Evolutionary conservation across 2,113 vertebrate species (phyloP).

Genomic region (Lepisosteus osseus): DNA sequence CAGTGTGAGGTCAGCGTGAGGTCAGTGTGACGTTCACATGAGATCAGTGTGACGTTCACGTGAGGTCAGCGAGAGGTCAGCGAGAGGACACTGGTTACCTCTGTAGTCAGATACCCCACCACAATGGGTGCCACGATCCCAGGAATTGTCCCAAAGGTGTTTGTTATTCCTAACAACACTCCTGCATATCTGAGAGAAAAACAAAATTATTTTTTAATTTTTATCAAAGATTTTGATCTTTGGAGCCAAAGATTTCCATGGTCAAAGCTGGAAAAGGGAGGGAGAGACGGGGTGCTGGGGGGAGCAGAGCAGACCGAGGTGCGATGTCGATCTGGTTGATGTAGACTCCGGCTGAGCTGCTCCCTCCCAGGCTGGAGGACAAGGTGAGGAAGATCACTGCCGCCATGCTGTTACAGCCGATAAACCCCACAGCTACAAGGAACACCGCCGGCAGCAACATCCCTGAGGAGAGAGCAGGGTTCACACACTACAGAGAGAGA

Average conservation of each 20-base stretch:
- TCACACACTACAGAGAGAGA: background rate
- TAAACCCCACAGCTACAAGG: conserved; percentile 54
- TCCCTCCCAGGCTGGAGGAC: conserved; percentile 48
- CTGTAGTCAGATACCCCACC: conserved; percentile 59
- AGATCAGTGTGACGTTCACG: background rate
- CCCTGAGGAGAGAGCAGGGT: conserved; percentile 39
- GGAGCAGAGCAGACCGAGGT: conserved; percentile 51
- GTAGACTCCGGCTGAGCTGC: conserved; percentile 57
- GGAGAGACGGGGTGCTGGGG: background rate
- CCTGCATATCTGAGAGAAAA: conserved; percentile 52
- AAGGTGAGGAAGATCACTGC: conserved; percentile 61
- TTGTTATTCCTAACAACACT: conserved; percentile 70
- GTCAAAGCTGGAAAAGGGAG: background rate
- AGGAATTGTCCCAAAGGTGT: conserved; percentile 64
- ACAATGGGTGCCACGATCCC: conserved; percentile 60
- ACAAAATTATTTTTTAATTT: background rate
- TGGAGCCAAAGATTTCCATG: background rate
- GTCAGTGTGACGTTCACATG: background rate
- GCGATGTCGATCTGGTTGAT: conserved; percentile 78
- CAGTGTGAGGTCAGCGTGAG: background rate
- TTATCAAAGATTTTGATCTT: no score
- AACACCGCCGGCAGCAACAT: conserved; percentile 47
- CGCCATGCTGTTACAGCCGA: conserved; percentile 52
- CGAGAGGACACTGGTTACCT: conserved; percentile 43
- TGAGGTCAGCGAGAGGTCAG: no score